Conservation (phyloP, 1,140 invertebrate species). For the Bombus fervidus region DNA sequence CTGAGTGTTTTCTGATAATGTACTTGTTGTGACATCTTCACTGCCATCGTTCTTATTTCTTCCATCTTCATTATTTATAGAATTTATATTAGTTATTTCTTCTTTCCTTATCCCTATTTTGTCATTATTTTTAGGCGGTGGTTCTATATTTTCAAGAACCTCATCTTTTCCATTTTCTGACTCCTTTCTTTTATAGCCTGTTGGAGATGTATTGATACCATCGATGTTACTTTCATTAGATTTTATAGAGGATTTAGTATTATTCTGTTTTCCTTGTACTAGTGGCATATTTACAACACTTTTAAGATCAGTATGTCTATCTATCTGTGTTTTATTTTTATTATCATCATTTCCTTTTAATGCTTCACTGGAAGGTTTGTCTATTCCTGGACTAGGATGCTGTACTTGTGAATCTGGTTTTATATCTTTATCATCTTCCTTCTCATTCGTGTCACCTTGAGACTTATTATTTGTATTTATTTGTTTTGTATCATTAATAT, state of each 20-base stretch:
- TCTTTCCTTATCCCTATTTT: neutral
- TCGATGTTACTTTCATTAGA: neutral
- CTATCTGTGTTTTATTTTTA: neutral
- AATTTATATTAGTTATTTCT: neutral
- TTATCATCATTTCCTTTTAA: neutral
- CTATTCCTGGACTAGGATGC: neutral
- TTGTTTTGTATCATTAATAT: constrained; percentile 17
- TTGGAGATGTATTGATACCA: neutral
- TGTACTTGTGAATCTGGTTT: neutral
- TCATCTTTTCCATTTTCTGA: too few relatives aligned
- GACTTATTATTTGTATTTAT: neutral
- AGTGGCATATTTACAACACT: rapidly evolving
- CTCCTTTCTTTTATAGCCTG: neutral
- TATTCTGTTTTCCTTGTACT: neutral
- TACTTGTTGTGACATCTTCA: constrained; percentile 40
- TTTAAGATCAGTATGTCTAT: neutral
- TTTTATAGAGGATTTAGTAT: too few relatives aligned
- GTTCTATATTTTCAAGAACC: neutral
- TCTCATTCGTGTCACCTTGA: neutral
- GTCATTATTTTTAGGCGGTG: neutral
- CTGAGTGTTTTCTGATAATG: constrained; percentile 60
- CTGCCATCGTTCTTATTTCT: constrained; percentile 9
- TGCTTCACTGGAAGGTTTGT: neutral
- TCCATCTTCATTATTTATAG: neutral
- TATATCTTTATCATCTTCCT: too few relatives aligned